These are phyloP conservation scores for Pycnomerus fuliginosus DNA, from an alignment of 2,888 invertebrate genomes.

Conservation along the genomic window DNA sequence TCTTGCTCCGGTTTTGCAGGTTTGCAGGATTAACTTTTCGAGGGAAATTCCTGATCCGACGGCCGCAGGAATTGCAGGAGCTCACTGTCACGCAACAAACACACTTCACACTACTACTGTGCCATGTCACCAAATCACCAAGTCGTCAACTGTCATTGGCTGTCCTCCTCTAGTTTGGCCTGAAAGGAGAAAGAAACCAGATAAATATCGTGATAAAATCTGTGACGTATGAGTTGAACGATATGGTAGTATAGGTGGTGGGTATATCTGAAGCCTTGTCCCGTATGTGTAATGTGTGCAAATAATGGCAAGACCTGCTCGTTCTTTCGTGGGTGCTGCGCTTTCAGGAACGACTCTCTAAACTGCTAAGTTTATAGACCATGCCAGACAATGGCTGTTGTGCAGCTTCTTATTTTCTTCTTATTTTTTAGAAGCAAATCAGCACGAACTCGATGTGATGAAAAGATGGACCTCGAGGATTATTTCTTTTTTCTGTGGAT, in stretches of 20 bases:
- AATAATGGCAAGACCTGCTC: conserved; percentile 40
- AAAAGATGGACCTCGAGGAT: no score
- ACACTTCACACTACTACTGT: conserved; percentile 48
- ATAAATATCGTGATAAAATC: conserved; percentile 47
- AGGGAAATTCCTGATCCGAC: conserved; percentile 6
- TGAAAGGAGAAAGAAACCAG: conserved; percentile 39
- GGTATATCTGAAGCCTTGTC: conserved; percentile 36
- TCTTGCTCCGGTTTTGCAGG: no score
- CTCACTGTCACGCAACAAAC: conserved; percentile 46
- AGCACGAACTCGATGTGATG: no score
- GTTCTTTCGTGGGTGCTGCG: conserved; percentile 46
- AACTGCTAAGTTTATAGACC: conserved; percentile 50
- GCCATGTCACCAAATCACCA: conserved; percentile 48
- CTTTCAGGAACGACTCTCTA: conserved; percentile 34
- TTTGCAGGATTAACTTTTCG: no score
- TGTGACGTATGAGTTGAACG: conserved; percentile 49
- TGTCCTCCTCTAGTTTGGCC: conserved; percentile 40
- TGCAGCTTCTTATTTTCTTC: conserved; percentile 15
- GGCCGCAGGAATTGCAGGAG: conserved; percentile 29
- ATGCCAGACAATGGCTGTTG: conserved; percentile 43
- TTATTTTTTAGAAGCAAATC: conserved; percentile 9
- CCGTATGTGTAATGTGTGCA: conserved; percentile 45
- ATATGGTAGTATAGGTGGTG: no score
- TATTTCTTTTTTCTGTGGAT: no score
- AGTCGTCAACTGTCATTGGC: conserved; percentile 46